Evolutionary conservation across 2,888 invertebrate species (phyloP).

Genomic region (Choreutis nemorana): DNA sequence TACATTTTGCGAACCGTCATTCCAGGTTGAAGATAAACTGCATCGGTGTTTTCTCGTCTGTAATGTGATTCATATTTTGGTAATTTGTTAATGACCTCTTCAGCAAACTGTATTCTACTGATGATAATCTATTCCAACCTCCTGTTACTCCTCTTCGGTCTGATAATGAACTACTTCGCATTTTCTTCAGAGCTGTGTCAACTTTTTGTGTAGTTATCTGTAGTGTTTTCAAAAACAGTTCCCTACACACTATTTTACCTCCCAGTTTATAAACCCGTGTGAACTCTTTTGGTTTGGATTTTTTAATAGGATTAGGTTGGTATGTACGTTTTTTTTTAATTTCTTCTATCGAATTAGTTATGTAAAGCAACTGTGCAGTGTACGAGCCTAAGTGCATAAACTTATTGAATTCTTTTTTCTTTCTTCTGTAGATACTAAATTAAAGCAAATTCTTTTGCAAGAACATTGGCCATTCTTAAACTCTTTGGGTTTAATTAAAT

Average conservation of each 20-base stretch:
- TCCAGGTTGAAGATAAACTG: neutral
- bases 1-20: neutral
- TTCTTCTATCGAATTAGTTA: neutral
- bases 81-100: neutral
- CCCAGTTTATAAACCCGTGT: neutral
- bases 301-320: neutral
- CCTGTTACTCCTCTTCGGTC: neutral
- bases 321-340: neutral
- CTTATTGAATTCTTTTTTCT: neutral
- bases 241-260: neutral
- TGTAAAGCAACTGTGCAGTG: neutral
- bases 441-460: neutral
- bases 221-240: neutral
- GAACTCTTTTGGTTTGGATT: neutral
- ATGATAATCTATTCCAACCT: neutral
- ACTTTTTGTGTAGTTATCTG: neutral
- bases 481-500: neutral
- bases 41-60: neutral
- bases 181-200: neutral
- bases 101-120: neutral
- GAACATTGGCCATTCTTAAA: neutral
- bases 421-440: conserved; percentile 1
- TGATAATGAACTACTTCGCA: neutral
- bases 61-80: neutral
- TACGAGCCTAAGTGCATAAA: neutral